Percentiles rank a stretch among this genome's conserved stretches.
Evolutionary conservation across 2,797 vertebrate genomes (phyloP).

Genomic region (Paguma larvata): DNA sequence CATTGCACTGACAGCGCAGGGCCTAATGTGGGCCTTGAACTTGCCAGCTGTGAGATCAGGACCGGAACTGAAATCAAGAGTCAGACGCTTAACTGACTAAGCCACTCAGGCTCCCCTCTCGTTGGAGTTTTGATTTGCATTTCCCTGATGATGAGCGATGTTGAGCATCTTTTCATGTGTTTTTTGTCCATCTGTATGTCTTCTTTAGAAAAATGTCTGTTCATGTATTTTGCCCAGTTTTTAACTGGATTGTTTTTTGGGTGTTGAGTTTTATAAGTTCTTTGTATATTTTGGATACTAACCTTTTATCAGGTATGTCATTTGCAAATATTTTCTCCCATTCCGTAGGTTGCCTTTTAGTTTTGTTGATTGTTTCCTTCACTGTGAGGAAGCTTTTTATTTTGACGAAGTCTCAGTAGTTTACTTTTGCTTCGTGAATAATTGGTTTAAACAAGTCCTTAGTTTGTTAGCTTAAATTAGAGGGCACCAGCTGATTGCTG

Average conservation of each 20-base stretch:
- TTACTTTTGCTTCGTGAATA: not conserved
- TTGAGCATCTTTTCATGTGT: not conserved
- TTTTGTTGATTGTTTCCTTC: not conserved
- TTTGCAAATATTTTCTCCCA: not conserved
- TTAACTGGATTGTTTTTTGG: not conserved
- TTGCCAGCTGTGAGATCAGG: too few relatives aligned
- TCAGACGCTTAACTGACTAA: too few relatives aligned
- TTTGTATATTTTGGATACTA: not conserved
- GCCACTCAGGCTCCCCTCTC: not conserved
- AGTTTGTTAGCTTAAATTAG: not conserved
- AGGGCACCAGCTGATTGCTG: not conserved
- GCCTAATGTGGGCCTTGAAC: too few relatives aligned
- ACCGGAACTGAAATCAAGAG: too few relatives aligned
- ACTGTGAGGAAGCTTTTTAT: not conserved
- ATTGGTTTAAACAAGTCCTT: not conserved
- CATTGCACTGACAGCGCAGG: too few relatives aligned
- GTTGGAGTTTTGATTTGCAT: not conserved
- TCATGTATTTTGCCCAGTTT: not conserved
- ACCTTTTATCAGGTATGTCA: not conserved
- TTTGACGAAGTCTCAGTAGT: not conserved
- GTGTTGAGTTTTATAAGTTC: not conserved
- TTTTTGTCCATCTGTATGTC: not conserved
- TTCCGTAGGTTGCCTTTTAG: not conserved
- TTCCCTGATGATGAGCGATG: not conserved
- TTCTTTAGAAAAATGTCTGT: not conserved